Evolutionary conservation across 2,888 invertebrate genomes (phyloP).

Genomic region (Platynereis dumerilii): DNA sequence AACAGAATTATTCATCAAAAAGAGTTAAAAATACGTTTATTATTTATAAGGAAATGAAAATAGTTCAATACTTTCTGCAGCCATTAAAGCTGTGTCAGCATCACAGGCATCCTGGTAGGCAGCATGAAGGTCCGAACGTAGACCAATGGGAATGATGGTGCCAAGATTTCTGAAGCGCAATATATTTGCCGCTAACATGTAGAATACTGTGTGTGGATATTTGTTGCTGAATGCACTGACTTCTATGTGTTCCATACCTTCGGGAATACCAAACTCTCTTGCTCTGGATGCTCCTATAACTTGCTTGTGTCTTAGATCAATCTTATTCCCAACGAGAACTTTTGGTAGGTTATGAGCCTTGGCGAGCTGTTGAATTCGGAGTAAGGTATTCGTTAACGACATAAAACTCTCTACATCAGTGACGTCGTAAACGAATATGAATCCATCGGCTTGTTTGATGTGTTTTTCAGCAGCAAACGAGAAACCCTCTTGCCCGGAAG

Average conservation of each 20-base stretch:
- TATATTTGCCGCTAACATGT: constrained; percentile 25
- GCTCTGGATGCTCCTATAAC: constrained; percentile 24
- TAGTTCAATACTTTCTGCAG: neutral
- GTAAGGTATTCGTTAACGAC: constrained; percentile 2
- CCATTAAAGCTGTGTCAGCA: neutral
- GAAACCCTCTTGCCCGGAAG: constrained; percentile 32
- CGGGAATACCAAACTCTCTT: constrained; percentile 36
- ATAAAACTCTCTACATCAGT: constrained; percentile 25
- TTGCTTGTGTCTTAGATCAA: constrained; percentile 32
- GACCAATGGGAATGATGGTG: neutral
- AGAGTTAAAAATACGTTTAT: no score
- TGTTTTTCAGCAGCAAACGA: constrained; percentile 25
- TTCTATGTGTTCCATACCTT: constrained; percentile 32
- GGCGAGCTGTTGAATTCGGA: constrained; percentile 3
- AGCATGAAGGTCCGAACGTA: neutral
- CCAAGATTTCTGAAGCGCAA: constrained; percentile 26
- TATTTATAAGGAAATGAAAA: no score
- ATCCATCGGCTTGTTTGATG: constrained; percentile 28
- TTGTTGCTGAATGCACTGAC: constrained; percentile 22
- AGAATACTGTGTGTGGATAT: constrained; percentile 29
- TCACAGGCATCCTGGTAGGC: constrained; percentile 5
- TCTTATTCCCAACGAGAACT: constrained; percentile 30
- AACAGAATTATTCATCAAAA: no score
- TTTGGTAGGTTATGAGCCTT: constrained; percentile 26
- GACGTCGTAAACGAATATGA: constrained; percentile 35